Percentiles rank a stretch among this genome's conserved stretches.
Conservation (phyloP, 92 coral and sea anemone genomes). For the Micromussa lordhowensis region DNA sequence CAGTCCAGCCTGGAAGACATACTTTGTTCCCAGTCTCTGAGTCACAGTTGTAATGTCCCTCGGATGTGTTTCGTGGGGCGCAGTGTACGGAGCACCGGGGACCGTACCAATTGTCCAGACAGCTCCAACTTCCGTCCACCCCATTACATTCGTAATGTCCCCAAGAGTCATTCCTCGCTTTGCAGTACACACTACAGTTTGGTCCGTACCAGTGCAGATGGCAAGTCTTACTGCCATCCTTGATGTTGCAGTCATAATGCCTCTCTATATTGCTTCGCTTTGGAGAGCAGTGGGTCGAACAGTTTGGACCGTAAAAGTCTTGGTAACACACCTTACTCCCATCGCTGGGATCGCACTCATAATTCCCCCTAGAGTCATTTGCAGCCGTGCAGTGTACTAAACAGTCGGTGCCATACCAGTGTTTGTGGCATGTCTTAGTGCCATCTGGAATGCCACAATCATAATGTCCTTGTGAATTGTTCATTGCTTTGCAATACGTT, state of each 20-base stretch:
- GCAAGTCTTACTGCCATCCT: constrained; percentile 53
- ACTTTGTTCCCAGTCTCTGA: not conserved
- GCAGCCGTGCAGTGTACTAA: not conserved
- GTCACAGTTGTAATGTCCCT: not conserved
- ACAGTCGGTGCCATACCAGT: not conserved
- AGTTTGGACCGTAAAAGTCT: constrained; percentile 19
- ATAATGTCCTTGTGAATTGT: not conserved
- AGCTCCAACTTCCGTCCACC: constrained; percentile 46
- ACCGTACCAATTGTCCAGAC: constrained; percentile 75
- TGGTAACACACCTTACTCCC: constrained; percentile 36
- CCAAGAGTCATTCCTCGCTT: constrained; percentile 52
- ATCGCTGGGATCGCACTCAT: not conserved
- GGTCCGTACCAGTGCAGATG: constrained; percentile 71
- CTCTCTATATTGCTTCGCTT: constrained; percentile 21
- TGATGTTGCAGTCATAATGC: constrained; percentile 55
- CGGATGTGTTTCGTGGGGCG: constrained; percentile 35
- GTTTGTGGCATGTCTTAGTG: not conserved
- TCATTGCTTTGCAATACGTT: constrained; percentile 46
- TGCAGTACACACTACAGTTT: constrained; percentile 63
- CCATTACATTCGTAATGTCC: constrained; percentile 76
- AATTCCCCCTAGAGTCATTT: not conserved
- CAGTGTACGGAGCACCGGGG: constrained; percentile 69
- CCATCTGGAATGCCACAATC: not conserved
- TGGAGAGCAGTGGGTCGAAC: constrained; percentile 56
- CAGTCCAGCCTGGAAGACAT: constrained; percentile 26